Evolutionary conservation across 1,140 invertebrate genomes (phyloP), one percentile per base, ranked within the genome.

Genomic region (Augochlora pura): DNA sequence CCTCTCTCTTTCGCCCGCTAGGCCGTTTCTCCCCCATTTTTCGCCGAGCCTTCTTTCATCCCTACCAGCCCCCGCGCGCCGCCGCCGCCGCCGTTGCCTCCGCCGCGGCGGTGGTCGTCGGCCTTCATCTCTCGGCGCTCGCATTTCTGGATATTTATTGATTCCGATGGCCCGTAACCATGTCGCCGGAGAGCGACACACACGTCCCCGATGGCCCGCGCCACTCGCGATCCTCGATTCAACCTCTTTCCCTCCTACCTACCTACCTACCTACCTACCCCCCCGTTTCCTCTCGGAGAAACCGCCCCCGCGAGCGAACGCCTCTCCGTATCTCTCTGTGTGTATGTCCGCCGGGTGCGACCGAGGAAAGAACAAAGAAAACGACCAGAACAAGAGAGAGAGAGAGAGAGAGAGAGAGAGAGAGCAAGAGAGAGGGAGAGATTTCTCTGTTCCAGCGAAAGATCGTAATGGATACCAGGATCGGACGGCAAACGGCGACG

Each of bases 401-500:
- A 52, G 18, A n/a, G 7, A n/a, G 21, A 21, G n/a, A 57, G n/a
- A n/a, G 21, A 57, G 16, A 4, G 49, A 18, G 18, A 52, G 1
- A 52, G 12, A 52, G 12, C 1, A 4, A 32, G 32, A 32, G 32
- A 18, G 16, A 5, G 49, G n/a, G 54, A 57, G 54, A 57, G n/a
- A n/a, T 57, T 63, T 42, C n/a, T 16, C 25, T 65, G 25, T 9
- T 64, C 25, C 6, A 16, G 21, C 57, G 8, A 59, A n/a, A 59
- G 23, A 25, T 59, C 49, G 84, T 81, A 81, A 83, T 81, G 82
- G 74, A 77, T 71, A 78, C 27, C 77, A 65, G 83, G 81, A 86
- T 83, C 72, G 84, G 84, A 74, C 77, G 76, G 81, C 81, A 83
- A 86, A 86, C 85, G 77, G 73, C 83, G 80, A 67, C 80, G 69